Conservation (phyloP, 2,888 invertebrate genomes). For the Leistus spinibarbis region DNA sequence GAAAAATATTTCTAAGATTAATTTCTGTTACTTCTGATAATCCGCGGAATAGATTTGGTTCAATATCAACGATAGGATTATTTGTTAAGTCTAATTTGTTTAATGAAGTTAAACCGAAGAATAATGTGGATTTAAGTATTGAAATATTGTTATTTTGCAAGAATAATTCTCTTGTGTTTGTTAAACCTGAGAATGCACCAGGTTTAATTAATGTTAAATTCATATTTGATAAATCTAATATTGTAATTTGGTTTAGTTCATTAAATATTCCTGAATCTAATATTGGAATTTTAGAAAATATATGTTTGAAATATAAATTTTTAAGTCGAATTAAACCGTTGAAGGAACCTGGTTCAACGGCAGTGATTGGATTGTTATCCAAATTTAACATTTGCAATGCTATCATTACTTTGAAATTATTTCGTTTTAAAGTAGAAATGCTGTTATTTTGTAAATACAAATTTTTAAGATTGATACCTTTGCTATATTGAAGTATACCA, state of each 20-base stretch:
- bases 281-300: neutral
- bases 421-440: neutral
- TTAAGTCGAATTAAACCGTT: neutral
- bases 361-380: neutral
- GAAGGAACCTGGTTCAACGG: neutral
- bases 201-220: conserved; percentile 1
- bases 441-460: conserved; percentile 3
- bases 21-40: neutral
- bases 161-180: neutral
- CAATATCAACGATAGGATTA: conserved; percentile 16
- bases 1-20: conserved; percentile 6
- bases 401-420: neutral
- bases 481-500: neutral
- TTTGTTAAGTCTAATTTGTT: neutral
- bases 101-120: neutral
- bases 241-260: neutral
- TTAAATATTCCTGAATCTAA: neutral
- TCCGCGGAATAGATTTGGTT: conserved; percentile 3
- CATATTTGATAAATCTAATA: conserved; percentile 15
- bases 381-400: neutral
- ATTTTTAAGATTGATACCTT: neutral
- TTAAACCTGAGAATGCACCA: conserved; percentile 15
- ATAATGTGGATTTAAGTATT: neutral
- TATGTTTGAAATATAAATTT: neutral
- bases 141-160: conserved; percentile 19